Percentiles rank a stretch among this genome's conserved stretches.
phyloP scores from a whole-genome alignment of 2,888 invertebrate genomes.

The Scaptomyza parva region DNA sequence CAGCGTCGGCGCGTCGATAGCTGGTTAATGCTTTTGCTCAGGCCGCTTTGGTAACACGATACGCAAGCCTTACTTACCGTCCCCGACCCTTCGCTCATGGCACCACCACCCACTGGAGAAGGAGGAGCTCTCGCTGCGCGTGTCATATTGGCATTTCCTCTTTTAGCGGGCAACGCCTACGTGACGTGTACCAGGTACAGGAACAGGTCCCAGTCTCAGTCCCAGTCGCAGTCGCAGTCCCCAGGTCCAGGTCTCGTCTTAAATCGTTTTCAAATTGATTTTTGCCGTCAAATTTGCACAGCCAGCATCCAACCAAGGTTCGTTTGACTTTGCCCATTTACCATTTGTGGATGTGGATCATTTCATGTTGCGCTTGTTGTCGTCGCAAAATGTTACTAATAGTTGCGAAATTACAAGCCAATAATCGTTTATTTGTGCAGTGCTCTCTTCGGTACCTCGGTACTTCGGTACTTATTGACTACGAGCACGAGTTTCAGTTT shows the following conservation, averaged over 20 bases:
- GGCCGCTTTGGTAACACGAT: slow-evolving; percentile 59
- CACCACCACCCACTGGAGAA: slow-evolving; percentile 14
- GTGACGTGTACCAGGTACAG: slow-evolving; percentile 26
- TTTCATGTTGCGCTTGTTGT: slow-evolving; percentile 71
- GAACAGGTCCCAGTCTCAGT: no score
- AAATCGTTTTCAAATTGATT: slow-evolving; percentile 81
- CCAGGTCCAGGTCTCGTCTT: slow-evolving; percentile 51
- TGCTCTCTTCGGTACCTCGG: slow-evolving; percentile 1
- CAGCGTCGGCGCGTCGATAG: slow-evolving; percentile 76
- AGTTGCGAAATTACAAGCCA: slow-evolving; percentile 76
- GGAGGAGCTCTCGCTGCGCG: slow-evolving; percentile 62
- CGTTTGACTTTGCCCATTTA: background rate
- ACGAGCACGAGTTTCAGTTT: slow-evolving; percentile 11
- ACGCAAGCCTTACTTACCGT: slow-evolving; percentile 40
- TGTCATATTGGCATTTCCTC: slow-evolving; percentile 79
- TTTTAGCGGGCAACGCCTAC: slow-evolving; percentile 73
- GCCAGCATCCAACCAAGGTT: slow-evolving; percentile 28
- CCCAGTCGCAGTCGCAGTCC: no score
- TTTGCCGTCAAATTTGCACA: slow-evolving; percentile 79
- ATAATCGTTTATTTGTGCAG: slow-evolving; percentile 61
- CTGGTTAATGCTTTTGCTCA: slow-evolving; percentile 70
- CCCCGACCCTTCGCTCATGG: background rate
- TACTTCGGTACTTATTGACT: slow-evolving; percentile 28
- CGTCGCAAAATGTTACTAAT: slow-evolving; percentile 78
- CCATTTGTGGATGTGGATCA: slow-evolving; percentile 50